phyloP scores from a whole-genome alignment of 1,140 invertebrate species.

The Holotrichia oblita region DNA sequence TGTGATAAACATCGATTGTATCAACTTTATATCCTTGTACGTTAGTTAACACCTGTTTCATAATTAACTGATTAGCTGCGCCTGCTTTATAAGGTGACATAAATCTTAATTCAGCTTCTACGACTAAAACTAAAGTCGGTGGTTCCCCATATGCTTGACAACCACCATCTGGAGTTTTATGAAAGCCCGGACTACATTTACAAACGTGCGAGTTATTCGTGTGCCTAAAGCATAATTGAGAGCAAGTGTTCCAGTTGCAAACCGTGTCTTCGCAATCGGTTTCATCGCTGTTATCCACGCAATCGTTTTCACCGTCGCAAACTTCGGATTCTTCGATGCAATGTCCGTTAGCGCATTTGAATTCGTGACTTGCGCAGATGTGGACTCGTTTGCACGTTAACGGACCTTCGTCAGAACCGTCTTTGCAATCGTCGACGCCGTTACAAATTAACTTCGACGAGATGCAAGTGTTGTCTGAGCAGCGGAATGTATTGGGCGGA shows the following conservation, averaged over 20 bases:
- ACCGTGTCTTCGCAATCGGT: constrained; percentile 59
- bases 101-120: constrained; percentile 70
- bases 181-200: constrained; percentile 74
- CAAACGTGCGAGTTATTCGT: constrained; percentile 69
- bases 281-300: constrained; percentile 74
- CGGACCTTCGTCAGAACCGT: constrained; percentile 78
- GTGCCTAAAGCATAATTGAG: constrained; percentile 78
- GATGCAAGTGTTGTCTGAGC: constrained; percentile 76
- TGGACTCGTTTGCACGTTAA: constrained; percentile 65
- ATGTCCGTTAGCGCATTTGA: constrained; percentile 75
- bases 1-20: constrained; percentile 66
- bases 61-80: constrained; percentile 58
- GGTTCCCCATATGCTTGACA: constrained; percentile 67
- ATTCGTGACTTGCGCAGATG: constrained; percentile 61
- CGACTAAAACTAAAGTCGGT: constrained; percentile 70
- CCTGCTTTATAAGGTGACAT: constrained; percentile 71
- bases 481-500: constrained; percentile 62
- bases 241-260: constrained; percentile 76
- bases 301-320: constrained; percentile 74
- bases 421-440: constrained; percentile 74
- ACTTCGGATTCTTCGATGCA: constrained; percentile 77
- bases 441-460: constrained; percentile 73
- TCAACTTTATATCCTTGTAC: constrained; percentile 60
- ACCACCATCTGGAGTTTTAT: constrained; percentile 61
- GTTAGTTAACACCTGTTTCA: constrained; percentile 54